Percentiles rank a stretch among this genome's conserved stretches.
These are phyloP conservation scores for Catajapyx aquilonaris DNA, from an alignment of 1,140 invertebrate genomes.

Conservation along the genomic window DNA sequence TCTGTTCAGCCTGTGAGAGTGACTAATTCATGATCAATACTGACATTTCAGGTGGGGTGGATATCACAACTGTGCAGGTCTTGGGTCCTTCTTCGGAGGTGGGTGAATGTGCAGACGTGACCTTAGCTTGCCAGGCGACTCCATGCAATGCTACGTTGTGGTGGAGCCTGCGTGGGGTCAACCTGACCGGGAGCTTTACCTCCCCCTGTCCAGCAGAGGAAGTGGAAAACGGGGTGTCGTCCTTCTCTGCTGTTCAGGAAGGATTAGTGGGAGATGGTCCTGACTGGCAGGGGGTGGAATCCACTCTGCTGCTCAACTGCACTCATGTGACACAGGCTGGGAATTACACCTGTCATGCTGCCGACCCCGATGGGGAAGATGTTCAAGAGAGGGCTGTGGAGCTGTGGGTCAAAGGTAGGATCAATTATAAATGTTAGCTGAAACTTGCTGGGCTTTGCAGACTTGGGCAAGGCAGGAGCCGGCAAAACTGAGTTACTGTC, in stretches of 20 bases:
- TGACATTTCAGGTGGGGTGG: too few relatives aligned
- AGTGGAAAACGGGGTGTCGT: neutral
- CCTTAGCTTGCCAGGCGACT: conserved; percentile 21
- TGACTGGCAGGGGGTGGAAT: neutral
- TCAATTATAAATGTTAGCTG: too few relatives aligned
- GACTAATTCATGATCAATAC: too few relatives aligned
- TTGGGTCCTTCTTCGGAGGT: conserved; percentile 15
- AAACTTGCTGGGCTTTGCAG: too few relatives aligned
- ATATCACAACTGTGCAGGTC: conserved; percentile 15
- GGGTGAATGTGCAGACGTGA: conserved; percentile 19
- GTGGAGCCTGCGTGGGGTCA: conserved; percentile 22
- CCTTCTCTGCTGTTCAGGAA: too few relatives aligned
- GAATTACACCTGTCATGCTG: conserved; percentile 23
- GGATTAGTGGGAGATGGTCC: neutral
- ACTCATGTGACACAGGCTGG: conserved; percentile 21
- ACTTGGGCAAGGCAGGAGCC: too few relatives aligned
- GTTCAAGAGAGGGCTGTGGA: too few relatives aligned
- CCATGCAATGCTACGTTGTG: conserved; percentile 16
- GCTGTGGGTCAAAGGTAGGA: too few relatives aligned
- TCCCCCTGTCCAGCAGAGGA: neutral
- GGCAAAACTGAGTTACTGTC: too few relatives aligned
- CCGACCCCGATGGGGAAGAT: too few relatives aligned
- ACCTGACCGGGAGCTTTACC: neutral
- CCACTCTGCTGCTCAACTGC: neutral
- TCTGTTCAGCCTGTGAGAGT: too few relatives aligned